Evolutionary conservation across 2,113 vertebrate genomes (phyloP).

Genomic region (Zosterops japonicus): DNA sequence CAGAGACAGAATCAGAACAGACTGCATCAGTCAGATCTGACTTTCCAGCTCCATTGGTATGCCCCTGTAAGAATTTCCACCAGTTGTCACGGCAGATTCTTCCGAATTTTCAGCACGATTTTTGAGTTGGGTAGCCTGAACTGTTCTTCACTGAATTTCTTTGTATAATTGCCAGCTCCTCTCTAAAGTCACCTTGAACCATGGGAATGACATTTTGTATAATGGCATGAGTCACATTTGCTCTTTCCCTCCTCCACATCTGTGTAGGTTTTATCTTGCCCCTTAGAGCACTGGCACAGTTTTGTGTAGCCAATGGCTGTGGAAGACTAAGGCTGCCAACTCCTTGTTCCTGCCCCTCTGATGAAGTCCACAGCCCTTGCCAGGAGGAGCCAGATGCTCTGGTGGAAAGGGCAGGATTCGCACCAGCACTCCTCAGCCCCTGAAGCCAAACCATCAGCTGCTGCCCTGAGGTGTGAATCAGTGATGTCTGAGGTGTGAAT

Average conservation of each 20-base stretch:
- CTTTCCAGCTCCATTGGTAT: not conserved
- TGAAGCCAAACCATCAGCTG: not conserved
- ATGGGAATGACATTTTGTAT: constrained; percentile 10
- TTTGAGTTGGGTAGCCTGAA: not conserved
- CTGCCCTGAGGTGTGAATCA: not conserved
- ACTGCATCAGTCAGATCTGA: not conserved
- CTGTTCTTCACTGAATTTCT: not conserved
- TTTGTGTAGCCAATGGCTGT: not conserved
- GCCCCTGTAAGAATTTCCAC: not conserved
- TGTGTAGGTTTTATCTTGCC: constrained; percentile 46
- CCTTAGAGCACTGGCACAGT: constrained; percentile 31
- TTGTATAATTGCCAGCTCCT: not conserved
- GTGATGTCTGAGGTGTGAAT: not conserved
- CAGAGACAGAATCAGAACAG: not conserved
- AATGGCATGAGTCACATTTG: constrained; percentile 35
- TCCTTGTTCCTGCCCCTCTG: constrained; percentile 2
- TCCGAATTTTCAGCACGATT: not conserved
- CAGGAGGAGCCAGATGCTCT: constrained; percentile 20
- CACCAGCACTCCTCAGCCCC: rapidly evolving
- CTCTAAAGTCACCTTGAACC: constrained; percentile 36
- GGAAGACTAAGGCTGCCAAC: constrained; percentile 21
- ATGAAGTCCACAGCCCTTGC: not conserved
- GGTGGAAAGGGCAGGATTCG: not conserved
- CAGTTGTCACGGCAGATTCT: not conserved
- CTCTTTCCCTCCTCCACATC: constrained; percentile 48